A percentile compares a stretch with the other conserved stretches of the same genome.
Evolutionary conservation across 2,113 vertebrate genomes (phyloP).

Genomic region (Anguilla japonica): DNA sequence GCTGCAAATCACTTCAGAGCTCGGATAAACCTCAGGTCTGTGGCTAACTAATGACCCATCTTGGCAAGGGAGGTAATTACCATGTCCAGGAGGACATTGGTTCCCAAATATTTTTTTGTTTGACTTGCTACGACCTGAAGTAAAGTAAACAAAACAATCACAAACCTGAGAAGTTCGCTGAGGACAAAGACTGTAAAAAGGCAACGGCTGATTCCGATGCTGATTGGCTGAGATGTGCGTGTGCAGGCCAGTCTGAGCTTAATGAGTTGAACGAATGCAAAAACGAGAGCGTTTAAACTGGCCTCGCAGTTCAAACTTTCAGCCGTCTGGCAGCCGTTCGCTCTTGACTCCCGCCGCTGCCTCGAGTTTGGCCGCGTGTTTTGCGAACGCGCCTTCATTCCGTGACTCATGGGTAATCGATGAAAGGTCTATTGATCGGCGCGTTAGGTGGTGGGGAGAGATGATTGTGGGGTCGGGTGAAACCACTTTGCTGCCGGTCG

Average conservation of each 20-base stretch:
- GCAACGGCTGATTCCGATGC: not conserved
- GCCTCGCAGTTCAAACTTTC: not conserved
- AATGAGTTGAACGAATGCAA: not conserved
- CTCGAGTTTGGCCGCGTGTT: not conserved
- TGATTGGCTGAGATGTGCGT: not conserved
- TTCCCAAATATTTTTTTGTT: not conserved
- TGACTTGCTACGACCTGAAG: not conserved
- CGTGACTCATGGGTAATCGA: slow-evolving; percentile 51
- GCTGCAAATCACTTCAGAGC: not conserved
- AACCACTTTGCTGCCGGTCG: not conserved
- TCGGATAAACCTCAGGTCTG: not conserved
- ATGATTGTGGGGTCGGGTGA: slow-evolving; percentile 22
- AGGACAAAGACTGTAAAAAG: not conserved
- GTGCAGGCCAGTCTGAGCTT: not conserved
- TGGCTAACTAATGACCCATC: not conserved
- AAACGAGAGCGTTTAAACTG: not conserved
- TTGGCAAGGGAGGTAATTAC: not conserved
- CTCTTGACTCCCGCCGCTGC: not conserved
- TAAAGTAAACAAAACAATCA: too few relatives aligned
- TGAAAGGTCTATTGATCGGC: slow-evolving; percentile 60
- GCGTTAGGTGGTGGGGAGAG: slow-evolving; percentile 25
- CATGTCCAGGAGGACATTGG: not conserved
- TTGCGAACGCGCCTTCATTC: slow-evolving; percentile 10
- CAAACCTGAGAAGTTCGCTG: not conserved
- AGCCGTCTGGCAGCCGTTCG: not conserved